phyloP scores from a whole-genome alignment of 2,797 vertebrate species.

The Huso huso region DNA sequence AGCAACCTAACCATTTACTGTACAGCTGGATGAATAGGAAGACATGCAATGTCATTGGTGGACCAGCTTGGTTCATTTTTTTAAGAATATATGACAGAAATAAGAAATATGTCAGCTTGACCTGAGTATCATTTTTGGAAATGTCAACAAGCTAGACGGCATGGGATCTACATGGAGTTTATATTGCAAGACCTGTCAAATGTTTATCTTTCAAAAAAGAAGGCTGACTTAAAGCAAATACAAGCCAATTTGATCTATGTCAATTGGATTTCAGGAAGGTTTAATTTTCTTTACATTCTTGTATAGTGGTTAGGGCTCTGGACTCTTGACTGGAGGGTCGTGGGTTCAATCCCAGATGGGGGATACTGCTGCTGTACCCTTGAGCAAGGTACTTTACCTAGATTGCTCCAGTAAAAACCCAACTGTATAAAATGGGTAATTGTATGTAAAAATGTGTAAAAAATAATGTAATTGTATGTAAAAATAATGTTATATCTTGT shows the following conservation, averaged over 20 bases:
- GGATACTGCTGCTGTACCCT: too few species aligned
- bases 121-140: constrained; percentile 18
- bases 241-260: background rate
- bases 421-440: too few species aligned
- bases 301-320: background rate
- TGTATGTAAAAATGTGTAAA: too few species aligned
- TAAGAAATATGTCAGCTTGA: constrained; percentile 35
- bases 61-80: constrained; percentile 40
- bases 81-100: constrained; percentile 36
- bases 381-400: too few species aligned
- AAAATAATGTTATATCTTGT: too few species aligned
- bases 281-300: background rate
- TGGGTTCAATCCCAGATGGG: too few species aligned
- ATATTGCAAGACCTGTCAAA: constrained; percentile 32
- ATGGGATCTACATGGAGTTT: constrained; percentile 40
- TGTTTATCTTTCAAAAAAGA: constrained; percentile 25
- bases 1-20: constrained; percentile 29
- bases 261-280: background rate
- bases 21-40: constrained; percentile 12
- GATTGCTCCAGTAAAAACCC: too few species aligned
- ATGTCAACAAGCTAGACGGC: constrained; percentile 35
- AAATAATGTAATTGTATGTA: too few species aligned
- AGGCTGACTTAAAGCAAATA: background rate
- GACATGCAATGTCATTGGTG: constrained; percentile 21
- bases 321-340: too few species aligned